Evolutionary conservation across 2,888 invertebrate species (phyloP), one percentile per base, ranked within the genome.

Genomic region (Agapostemon virescens): DNA sequence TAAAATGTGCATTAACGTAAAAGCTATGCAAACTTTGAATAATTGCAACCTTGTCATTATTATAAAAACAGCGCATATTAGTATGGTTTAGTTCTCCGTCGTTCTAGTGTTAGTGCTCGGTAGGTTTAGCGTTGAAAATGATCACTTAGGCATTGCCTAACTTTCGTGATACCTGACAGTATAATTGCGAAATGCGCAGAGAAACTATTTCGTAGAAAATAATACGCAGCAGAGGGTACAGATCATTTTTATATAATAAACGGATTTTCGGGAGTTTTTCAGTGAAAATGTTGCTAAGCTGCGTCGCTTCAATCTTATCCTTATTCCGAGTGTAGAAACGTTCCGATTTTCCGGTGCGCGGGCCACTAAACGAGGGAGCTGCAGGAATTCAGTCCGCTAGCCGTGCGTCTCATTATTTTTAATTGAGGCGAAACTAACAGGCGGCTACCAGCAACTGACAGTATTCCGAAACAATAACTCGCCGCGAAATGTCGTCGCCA

Each of bases 341-440:
- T 20, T 2, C 15, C 13, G 63, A 36, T 63, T 63, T 36, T 36
- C 63, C 36, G 36, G 63, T 20, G 63, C 36, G 20, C 55, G 26
- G 23, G 55, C 38, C 17, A 36, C 55, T 42, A 40, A 55, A 69
- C 40, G 64, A 36, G 20, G 30, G 17, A 55, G 30, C 72, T 61
- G 52, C 67, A 64, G 63, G 42, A 58, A 30, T 15, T 17, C 26
- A 45, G 55, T 36, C 70, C 40, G 69, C 20, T n/a, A 55, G 72
- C 68, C 69, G 64, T 30, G 55, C 20, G 67, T 71, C 81, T 80
- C 79, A 45, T 81, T 81, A 81, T 75, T 81, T 81, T 81, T 81
- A 81, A 81, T 81, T 80, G 76, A 80, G 69, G 69, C 66, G 67
- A 80, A 72, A 80, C 79, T 68, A 66, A 75, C 81, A 81, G 67